These are phyloP conservation scores for Oreonectes daqikongensis DNA, from an alignment of 2,797 vertebrate genomes.

Conservation along the genomic window DNA sequence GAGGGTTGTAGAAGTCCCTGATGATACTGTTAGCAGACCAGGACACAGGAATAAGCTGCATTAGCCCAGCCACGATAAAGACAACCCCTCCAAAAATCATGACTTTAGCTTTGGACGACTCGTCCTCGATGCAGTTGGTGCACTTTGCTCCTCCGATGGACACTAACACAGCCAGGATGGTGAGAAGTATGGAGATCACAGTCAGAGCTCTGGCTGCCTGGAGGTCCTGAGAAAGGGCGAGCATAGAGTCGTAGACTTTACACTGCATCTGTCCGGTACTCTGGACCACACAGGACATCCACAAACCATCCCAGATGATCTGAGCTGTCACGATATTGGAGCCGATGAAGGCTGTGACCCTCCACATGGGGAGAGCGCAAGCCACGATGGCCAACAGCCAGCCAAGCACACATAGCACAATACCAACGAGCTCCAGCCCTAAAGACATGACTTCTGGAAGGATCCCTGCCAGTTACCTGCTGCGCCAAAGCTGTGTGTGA, in stretches of 20 bases:
- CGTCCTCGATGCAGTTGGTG: slow-evolving; percentile 92
- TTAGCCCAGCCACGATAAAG: slow-evolving; percentile 85
- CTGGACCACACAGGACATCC: slow-evolving; percentile 91
- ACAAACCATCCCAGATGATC: slow-evolving; percentile 88
- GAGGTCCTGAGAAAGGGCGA: slow-evolving; percentile 85
- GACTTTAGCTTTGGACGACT: slow-evolving; percentile 88
- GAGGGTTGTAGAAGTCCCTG: slow-evolving; percentile 90
- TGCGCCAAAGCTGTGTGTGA: slow-evolving; percentile 12
- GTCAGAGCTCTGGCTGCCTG: slow-evolving; percentile 89
- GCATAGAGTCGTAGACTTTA: slow-evolving; percentile 88
- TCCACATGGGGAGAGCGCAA: slow-evolving; percentile 91
- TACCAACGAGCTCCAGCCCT: slow-evolving; percentile 88
- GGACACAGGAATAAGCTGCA: slow-evolving; percentile 89
- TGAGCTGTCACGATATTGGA: slow-evolving; percentile 92
- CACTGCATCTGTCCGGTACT: slow-evolving; percentile 92
- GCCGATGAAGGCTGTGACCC: slow-evolving; percentile 90
- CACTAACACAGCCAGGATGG: slow-evolving; percentile 83
- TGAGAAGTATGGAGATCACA: slow-evolving; percentile 86
- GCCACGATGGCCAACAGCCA: slow-evolving; percentile 87
- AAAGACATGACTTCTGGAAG: slow-evolving; percentile 80
- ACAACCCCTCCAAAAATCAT: slow-evolving; percentile 88
- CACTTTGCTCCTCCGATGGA: slow-evolving; percentile 91
- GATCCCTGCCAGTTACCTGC: not conserved
- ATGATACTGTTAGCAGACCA: slow-evolving; percentile 95
- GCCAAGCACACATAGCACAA: slow-evolving; percentile 84